A percentile compares a stretch with the other conserved stretches of the same genome.
Conservation (phyloP, 2,113 vertebrate species). For the Colossoma macropomum region DNA sequence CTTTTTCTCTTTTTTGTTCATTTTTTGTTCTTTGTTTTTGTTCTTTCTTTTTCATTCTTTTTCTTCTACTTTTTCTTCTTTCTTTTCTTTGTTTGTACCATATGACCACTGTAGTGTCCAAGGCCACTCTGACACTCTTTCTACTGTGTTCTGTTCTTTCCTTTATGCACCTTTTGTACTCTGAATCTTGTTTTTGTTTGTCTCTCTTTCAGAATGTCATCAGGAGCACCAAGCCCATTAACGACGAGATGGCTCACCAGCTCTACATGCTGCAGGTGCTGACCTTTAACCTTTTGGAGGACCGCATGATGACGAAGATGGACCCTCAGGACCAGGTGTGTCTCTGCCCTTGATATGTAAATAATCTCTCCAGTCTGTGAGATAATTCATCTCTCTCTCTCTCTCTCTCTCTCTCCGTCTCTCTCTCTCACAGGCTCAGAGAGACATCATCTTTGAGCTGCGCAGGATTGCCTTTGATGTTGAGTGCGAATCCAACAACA, state of each 20-base stretch:
- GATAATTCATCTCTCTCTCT: not conserved
- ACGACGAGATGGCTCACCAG: conserved; percentile 98
- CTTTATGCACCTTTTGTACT: not conserved
- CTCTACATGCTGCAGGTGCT: conserved; percentile 97
- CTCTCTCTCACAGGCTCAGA: conserved; percentile 83
- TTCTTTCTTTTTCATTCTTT: too few species aligned
- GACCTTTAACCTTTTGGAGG: conserved; percentile 95
- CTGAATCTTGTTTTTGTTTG: too few species aligned
- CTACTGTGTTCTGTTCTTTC: not conserved
- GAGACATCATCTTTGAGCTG: conserved; percentile 98
- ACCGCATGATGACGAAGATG: conserved; percentile 99
- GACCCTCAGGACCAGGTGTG: conserved; percentile 97
- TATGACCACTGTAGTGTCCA: too few species aligned
- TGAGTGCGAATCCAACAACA: conserved; percentile 90
- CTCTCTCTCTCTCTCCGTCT: not conserved
- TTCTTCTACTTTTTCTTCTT: too few species aligned
- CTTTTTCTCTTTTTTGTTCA: too few species aligned
- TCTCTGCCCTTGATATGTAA: not conserved
- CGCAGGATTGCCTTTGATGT: conserved; percentile 96
- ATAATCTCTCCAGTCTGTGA: not conserved
- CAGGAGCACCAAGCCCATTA: conserved; percentile 88
- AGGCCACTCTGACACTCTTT: too few species aligned
- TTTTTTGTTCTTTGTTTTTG: too few species aligned
- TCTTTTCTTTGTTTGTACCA: too few species aligned
- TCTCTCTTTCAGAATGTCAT: conserved; percentile 86